Conservation (phyloP, 2,797 vertebrate species). For the Amniataba percoides region DNA sequence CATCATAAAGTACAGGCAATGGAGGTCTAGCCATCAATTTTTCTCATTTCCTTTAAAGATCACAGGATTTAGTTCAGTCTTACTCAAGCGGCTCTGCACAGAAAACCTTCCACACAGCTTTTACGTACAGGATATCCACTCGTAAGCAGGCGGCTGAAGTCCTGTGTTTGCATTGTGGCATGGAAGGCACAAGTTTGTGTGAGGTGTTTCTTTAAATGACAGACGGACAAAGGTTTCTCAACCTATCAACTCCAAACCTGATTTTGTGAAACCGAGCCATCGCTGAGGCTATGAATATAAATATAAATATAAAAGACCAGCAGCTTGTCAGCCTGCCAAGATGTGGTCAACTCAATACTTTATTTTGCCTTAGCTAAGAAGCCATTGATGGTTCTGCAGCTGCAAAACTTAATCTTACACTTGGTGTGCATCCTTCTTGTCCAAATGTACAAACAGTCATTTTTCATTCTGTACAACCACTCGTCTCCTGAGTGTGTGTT, state of each 20-base stretch:
- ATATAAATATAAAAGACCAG: neutral
- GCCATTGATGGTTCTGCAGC: too few species aligned
- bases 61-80: constrained; percentile 48
- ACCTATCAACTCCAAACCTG: too few species aligned
- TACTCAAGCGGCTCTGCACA: constrained; percentile 23
- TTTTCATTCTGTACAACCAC: too few species aligned
- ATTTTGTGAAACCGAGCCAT: neutral
- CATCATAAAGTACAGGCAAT: constrained; percentile 47
- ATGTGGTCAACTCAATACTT: too few species aligned
- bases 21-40: constrained; percentile 52
- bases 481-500: too few species aligned
- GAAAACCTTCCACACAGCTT: neutral
- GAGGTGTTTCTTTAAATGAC: neutral
- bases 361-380: too few species aligned
- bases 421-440: too few species aligned
- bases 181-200: too few species aligned
- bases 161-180: too few species aligned
- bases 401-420: too few species aligned
- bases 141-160: neutral
- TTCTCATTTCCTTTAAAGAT: constrained; percentile 61
- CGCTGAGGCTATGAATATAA: neutral
- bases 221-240: neutral
- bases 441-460: too few species aligned
- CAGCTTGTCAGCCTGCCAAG: too few species aligned
- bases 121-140: neutral